Evolutionary conservation across 2,113 vertebrate species (phyloP).

Genomic region (Quiscalus mexicanus): DNA sequence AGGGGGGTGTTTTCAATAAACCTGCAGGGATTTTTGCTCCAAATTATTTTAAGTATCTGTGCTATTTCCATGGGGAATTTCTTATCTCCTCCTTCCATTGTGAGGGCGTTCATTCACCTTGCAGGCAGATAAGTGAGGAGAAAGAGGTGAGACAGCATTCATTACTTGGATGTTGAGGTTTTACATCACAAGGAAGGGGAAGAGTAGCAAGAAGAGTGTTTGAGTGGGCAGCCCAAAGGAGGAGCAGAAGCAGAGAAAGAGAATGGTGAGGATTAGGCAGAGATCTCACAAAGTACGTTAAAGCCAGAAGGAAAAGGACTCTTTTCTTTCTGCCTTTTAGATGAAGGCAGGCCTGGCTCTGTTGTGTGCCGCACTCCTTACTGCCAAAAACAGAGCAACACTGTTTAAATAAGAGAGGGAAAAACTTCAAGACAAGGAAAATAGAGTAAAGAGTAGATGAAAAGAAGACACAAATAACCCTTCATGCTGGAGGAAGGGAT

Average conservation of each 20-base stretch:
- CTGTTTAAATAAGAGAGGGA: background rate
- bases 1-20: background rate
- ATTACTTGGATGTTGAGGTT: background rate
- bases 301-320: background rate
- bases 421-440: background rate
- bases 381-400: background rate
- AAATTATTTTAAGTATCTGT: slow-evolving; percentile 28
- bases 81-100: slow-evolving; percentile 5
- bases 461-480: background rate
- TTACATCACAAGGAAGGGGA: background rate
- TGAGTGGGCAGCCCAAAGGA: background rate
- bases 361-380: background rate
- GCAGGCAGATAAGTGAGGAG: background rate
- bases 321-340: background rate
- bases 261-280: background rate
- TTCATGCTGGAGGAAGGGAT: background rate
- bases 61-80: background rate
- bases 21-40: slow-evolving; percentile 21
- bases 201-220: background rate
- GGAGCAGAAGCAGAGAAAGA: background rate
- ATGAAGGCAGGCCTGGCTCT: background rate
- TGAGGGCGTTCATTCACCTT: background rate
- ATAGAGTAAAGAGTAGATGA: background rate
- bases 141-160: background rate
- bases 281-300: background rate